phyloP scores from a whole-genome alignment of 1,140 invertebrate genomes.

The Drosophila auraria region DNA sequence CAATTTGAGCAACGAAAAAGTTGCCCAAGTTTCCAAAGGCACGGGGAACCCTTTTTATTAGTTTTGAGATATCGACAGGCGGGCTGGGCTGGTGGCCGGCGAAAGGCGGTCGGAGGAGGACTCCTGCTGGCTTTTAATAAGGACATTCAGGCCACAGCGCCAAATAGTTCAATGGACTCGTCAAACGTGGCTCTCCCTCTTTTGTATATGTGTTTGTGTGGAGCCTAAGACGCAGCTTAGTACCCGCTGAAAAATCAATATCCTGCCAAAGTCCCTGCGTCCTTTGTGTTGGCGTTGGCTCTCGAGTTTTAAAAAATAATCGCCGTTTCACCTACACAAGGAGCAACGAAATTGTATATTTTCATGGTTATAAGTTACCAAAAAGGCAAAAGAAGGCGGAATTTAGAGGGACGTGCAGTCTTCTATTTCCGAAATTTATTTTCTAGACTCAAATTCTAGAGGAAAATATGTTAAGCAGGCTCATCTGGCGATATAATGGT shows the following conservation, averaged over 20 bases:
- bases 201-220: neutral
- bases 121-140: constrained; percentile 40
- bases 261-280: constrained; percentile 9
- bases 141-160: constrained; percentile 57
- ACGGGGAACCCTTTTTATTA: constrained; percentile 73
- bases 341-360: constrained; percentile 14
- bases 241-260: constrained; percentile 63
- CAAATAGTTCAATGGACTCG: constrained; percentile 70
- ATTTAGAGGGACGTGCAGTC: neutral
- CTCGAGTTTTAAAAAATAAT: constrained; percentile 13
- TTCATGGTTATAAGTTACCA: constrained; percentile 3
- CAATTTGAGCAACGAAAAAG: constrained; percentile 69
- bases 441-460: neutral
- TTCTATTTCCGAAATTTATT: constrained; percentile 1
- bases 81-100: neutral
- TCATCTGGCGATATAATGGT: too few species aligned
- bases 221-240: constrained; percentile 41
- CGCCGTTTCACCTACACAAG: constrained; percentile 8
- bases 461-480: too few species aligned
- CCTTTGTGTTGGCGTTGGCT: neutral
- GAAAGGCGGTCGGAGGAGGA: neutral
- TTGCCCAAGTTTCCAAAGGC: constrained; percentile 46
- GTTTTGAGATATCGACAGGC: constrained; percentile 60
- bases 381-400: neutral
- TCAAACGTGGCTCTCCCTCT: constrained; percentile 17